Evolutionary conservation across 1,140 invertebrate species (phyloP).

Genomic region (Tenebrio molitor): DNA sequence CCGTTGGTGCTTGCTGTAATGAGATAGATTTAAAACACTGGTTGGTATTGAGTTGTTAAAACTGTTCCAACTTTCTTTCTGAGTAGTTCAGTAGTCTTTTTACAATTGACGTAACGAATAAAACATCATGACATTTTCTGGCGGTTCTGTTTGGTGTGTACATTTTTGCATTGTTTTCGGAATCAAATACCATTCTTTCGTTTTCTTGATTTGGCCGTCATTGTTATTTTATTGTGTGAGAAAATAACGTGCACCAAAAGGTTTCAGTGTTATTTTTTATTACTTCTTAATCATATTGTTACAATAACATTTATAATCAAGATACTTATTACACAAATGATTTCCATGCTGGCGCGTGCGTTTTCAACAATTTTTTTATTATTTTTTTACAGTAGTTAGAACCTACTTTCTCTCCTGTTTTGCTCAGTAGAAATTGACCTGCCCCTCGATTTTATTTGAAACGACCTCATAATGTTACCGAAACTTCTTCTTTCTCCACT

Average conservation of each 20-base stretch:
- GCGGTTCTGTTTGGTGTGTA: neutral
- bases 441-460: neutral
- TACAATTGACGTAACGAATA: no score
- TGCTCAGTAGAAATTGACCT: slow-evolving; percentile 23
- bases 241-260: slow-evolving; percentile 64
- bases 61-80: no score
- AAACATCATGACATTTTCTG: slow-evolving; percentile 12
- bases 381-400: slow-evolving; percentile 53
- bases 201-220: neutral
- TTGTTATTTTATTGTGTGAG: slow-evolving; percentile 16
- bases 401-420: slow-evolving; percentile 15
- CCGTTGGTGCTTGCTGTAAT: no score
- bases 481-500: slow-evolving; percentile 8
- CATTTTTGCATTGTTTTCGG: no score
- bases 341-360: slow-evolving; percentile 67
- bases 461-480: slow-evolving; percentile 1
- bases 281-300: slow-evolving; percentile 51
- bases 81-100: no score
- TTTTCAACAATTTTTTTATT: slow-evolving; percentile 51
- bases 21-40: no score
- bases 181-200: no score
- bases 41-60: no score
- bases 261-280: slow-evolving; percentile 61
- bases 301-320: slow-evolving; percentile 40
- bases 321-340: slow-evolving; percentile 50